Conservation (phyloP, 1,140 invertebrate genomes). For the Zaprionus nigranus region DNA sequence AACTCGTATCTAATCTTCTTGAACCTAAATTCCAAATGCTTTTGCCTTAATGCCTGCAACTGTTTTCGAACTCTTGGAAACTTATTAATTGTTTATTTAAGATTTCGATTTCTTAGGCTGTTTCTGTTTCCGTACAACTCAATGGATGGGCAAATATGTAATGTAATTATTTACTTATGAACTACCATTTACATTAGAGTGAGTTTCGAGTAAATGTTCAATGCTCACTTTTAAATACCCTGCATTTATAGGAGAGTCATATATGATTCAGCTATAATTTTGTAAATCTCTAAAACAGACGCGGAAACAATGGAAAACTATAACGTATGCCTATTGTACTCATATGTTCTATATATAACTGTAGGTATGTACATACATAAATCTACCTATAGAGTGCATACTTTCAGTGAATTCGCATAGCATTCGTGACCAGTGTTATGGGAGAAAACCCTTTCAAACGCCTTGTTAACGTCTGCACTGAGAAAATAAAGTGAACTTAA, state of each 20-base stretch:
- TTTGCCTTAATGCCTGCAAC: background rate
- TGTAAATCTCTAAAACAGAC: background rate
- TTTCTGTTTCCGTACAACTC: background rate
- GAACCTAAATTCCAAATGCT: background rate
- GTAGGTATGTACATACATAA: too few relatives aligned
- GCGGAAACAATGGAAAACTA: background rate
- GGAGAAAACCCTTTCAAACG: background rate
- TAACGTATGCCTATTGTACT: background rate
- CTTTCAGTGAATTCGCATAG: background rate
- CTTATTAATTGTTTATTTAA: background rate
- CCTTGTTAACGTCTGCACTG: background rate
- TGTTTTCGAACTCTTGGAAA: background rate
- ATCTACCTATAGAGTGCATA: background rate
- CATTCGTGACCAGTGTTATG: slow-evolving; percentile 16
- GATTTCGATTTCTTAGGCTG: background rate
- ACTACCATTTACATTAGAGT: background rate
- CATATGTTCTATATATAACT: background rate
- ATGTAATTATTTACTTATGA: slow-evolving; percentile 2
- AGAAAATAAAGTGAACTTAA: background rate
- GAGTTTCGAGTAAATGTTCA: background rate
- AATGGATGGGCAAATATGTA: background rate
- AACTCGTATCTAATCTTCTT: slow-evolving; percentile 7
- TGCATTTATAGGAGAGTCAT: background rate
- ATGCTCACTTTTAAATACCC: background rate
- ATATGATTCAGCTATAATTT: background rate